Base-by-base conservation (phyloP, 2,888 invertebrate species). In the Orchesella flavescens region DNA sequence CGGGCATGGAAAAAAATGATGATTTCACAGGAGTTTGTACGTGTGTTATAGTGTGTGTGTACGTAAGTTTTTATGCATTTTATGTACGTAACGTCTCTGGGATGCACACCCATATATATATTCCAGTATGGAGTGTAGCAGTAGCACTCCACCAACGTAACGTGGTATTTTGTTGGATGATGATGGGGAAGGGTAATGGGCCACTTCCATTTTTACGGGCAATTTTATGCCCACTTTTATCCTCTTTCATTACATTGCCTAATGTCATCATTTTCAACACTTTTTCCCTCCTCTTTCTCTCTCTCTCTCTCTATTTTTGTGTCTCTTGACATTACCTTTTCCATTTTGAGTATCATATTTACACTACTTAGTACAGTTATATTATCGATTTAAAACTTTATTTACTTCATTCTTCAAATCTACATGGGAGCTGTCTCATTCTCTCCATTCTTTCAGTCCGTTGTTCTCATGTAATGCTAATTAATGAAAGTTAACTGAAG, bases 191-290 rank as follows among this genome's bases (percentile, higher is more conserved):
- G 85, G 84, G 79, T 79, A 85, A 86, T 86, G 86, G 84, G 82
- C 82, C 83, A 85, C 82, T 86, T 85, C 84, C 85, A 86, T 86
- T 86, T 86, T 86, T 86, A 86, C 85, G 85, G 85, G 84, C 73
- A 79, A 81, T 80, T 86, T 85, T 80, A 83, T 81, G 80, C 84
- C 79, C 84, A 84, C 84, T 86, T 84, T 86, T 86, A 86, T 86
- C 86, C 85, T 84, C 84, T 85, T 86, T 86, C 85, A 86, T 86
- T 86, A 85, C 82, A 85, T 84, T 83, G 84, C 83, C 83, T 85
- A 86, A 86, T 86, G 84, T 85, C 86, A 86, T 86, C 85, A 85
- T 85, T 86, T 83, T 86, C 85, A 75, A 85, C 85, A 78, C 85
- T 78, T 82, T 81, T 82, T 82, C 66, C 78, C 78, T 74, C 61